These are phyloP conservation scores for Megaustenia siamemsis DNA, from an alignment of 2,888 invertebrate species.

Conservation along the genomic window DNA sequence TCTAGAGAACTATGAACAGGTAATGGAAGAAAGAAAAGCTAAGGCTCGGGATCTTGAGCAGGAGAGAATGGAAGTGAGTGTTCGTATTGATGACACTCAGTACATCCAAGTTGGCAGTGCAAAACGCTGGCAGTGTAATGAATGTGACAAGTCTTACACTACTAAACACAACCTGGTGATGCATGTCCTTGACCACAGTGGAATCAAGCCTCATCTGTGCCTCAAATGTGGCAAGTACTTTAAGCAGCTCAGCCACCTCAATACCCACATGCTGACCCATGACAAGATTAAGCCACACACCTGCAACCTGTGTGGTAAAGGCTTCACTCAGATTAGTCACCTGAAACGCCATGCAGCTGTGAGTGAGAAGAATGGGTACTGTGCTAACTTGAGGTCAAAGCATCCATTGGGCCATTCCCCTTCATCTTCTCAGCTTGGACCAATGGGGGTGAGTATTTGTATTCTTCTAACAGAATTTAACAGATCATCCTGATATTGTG, in stretches of 20 bases:
- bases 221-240: slow-evolving; percentile 79
- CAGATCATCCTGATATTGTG: neutral
- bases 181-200: slow-evolving; percentile 78
- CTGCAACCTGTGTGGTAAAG: slow-evolving; percentile 76
- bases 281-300: slow-evolving; percentile 77
- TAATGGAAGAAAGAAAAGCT: slow-evolving; percentile 57
- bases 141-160: slow-evolving; percentile 79
- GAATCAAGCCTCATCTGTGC: slow-evolving; percentile 79
- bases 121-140: slow-evolving; percentile 78
- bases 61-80: slow-evolving; percentile 73
- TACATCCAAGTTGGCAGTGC: slow-evolving; percentile 72
- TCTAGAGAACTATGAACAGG: slow-evolving; percentile 53
- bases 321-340: slow-evolving; percentile 79
- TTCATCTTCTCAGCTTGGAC: slow-evolving; percentile 36
- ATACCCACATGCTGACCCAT: slow-evolving; percentile 79
- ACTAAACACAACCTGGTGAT: slow-evolving; percentile 79
- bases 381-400: slow-evolving; percentile 70
- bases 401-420: slow-evolving; percentile 48
- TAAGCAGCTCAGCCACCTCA: slow-evolving; percentile 79
- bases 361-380: slow-evolving; percentile 53
- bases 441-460: slow-evolving; percentile 32
- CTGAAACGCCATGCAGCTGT: slow-evolving; percentile 79
- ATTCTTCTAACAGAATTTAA: neutral
- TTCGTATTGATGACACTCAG: slow-evolving; percentile 78
- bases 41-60: slow-evolving; percentile 57